These are phyloP conservation scores for Cynodonichthys magdalenae DNA, from an alignment of 2,797 vertebrate species.

Conservation along the genomic window DNA sequence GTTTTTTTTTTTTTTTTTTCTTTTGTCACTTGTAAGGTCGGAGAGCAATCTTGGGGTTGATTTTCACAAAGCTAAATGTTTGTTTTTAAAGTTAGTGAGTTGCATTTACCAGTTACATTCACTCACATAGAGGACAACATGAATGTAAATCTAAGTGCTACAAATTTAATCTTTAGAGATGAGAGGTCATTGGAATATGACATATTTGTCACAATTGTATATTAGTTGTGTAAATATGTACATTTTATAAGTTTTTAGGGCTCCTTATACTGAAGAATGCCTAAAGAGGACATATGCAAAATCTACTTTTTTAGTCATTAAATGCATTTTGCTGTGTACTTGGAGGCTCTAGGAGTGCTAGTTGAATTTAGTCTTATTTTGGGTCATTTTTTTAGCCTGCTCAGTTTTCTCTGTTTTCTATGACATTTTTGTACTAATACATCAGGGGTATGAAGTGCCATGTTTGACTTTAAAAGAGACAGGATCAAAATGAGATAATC, in stretches of 20 bases:
- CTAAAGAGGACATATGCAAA: no score
- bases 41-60: slow-evolving; percentile 33
- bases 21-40: slow-evolving; percentile 57
- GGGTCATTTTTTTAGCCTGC: no score
- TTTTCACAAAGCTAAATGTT: slow-evolving; percentile 31
- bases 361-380: no score
- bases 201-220: background rate
- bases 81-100: slow-evolving; percentile 24
- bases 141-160: slow-evolving; percentile 7
- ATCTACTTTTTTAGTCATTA: no score
- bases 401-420: no score
- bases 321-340: no score
- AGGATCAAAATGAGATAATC: no score
- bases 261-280: no score
- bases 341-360: no score
- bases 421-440: no score
- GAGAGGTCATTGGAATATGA: background rate
- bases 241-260: background rate
- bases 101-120: slow-evolving; percentile 18
- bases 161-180: slow-evolving; percentile 5
- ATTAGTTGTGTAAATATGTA: slow-evolving; percentile 4
- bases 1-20: slow-evolving; percentile 24
- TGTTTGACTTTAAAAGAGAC: no score
- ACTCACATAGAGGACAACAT: slow-evolving; percentile 6
- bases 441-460: no score